These are phyloP conservation scores for Diadegma fenestrale DNA, from an alignment of 2,888 invertebrate genomes.

Conservation along the genomic window DNA sequence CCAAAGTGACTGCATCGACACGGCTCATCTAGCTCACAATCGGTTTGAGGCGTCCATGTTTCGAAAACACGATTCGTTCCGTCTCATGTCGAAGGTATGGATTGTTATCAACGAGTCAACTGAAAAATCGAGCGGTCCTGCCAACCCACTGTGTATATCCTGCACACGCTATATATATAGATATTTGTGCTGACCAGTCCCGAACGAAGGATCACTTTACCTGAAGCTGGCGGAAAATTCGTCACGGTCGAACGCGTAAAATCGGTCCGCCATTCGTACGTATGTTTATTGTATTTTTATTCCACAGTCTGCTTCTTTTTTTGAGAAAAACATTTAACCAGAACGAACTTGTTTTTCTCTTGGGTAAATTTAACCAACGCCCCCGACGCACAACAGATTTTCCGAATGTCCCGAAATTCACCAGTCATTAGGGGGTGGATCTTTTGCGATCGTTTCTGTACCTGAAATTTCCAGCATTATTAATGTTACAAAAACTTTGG, in stretches of 20 bases:
- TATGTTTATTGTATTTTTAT: conserved; percentile 47
- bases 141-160: conserved; percentile 25
- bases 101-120: conserved; percentile 78
- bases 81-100: conserved; percentile 64
- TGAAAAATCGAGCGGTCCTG: conserved; percentile 62
- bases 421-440: conserved; percentile 3
- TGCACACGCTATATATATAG: conserved; percentile 38
- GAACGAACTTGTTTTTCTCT: conserved; percentile 36
- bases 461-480: background rate
- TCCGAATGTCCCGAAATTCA: background rate
- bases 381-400: background rate
- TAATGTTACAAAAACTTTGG: background rate
- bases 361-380: conserved; percentile 48
- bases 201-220: conserved; percentile 50
- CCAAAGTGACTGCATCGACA: conserved; percentile 69
- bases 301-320: conserved; percentile 45
- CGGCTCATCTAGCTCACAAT: conserved; percentile 69
- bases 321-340: conserved; percentile 34
- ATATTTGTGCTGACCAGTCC: conserved; percentile 32
- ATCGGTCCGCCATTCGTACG: conserved; percentile 49
- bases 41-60: conserved; percentile 77
- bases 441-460: background rate
- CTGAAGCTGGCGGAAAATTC: conserved; percentile 59
- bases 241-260: conserved; percentile 62
- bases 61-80: conserved; percentile 83